These are phyloP conservation scores for Phrixothrix hirtus DNA, from an alignment of 2,888 invertebrate genomes.

Conservation along the genomic window DNA sequence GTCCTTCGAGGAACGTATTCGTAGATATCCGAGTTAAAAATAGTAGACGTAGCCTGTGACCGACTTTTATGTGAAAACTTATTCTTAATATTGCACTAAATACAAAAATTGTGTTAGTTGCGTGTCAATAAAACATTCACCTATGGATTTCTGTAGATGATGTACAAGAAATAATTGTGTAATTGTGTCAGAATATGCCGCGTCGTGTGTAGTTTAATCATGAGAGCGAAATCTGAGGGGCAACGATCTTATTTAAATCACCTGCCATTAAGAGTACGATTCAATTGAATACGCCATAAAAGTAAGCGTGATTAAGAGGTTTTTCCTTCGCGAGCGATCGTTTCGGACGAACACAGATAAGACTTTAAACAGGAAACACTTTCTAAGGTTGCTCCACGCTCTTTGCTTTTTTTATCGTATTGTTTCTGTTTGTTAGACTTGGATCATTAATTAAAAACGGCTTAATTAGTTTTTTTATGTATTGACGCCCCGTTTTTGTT, in stretches of 20 bases:
- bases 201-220: conserved; percentile 12
- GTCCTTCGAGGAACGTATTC: no score
- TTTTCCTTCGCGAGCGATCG: conserved; percentile 30
- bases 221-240: conserved; percentile 25
- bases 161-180: conserved; percentile 19
- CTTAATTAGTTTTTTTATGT: conserved; percentile 7
- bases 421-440: conserved; percentile 17
- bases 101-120: not conserved
- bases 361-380: conserved; percentile 33
- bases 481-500: not conserved
- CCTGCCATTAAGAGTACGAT: conserved; percentile 26
- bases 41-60: no score
- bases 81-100: not conserved
- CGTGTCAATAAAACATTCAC: not conserved
- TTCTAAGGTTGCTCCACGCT: conserved; percentile 34
- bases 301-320: conserved; percentile 33
- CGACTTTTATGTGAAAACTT: not conserved
- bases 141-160: not conserved
- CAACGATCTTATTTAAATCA: conserved; percentile 35
- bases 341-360: conserved; percentile 26
- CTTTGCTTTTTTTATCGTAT: conserved; percentile 29
- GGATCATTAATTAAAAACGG: conserved; percentile 14
- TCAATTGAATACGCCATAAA: conserved; percentile 30
- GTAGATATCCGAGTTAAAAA: no score
- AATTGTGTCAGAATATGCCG: conserved; percentile 12